Conservation (phyloP, 2,888 invertebrate species). For the Trichopoda pennipes region DNA sequence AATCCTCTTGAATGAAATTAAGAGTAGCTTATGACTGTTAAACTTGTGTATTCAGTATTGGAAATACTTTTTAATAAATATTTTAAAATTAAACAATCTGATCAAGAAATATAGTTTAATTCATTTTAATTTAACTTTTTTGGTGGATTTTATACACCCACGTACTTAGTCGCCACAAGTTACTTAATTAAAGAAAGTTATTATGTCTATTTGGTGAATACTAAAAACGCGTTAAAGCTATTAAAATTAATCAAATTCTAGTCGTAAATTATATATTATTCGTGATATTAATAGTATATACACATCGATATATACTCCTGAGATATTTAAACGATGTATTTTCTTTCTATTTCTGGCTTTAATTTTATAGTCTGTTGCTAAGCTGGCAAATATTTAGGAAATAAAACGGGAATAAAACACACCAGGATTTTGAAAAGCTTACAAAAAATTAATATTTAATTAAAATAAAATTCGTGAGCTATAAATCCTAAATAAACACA, state of each 20-base stretch:
- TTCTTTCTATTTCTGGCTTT: conserved; percentile 19
- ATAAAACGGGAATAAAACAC: neutral
- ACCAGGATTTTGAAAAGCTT: conserved; percentile 39
- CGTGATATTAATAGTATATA: neutral
- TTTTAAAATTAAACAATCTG: too few relatives aligned
- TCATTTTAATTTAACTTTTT: too few relatives aligned
- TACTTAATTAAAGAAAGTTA: too few relatives aligned
- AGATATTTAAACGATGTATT: conserved; percentile 21
- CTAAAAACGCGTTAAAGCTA: conserved; percentile 2
- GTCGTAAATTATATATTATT: conserved; percentile 6
- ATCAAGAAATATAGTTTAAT: too few relatives aligned
- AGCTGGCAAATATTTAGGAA: conserved; percentile 34
- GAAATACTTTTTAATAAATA: too few relatives aligned
- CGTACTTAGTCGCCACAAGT: too few relatives aligned
- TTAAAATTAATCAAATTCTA: conserved; percentile 26
- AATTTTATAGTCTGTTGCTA: conserved; percentile 26
- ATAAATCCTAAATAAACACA: neutral
- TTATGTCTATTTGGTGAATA: too few relatives aligned
- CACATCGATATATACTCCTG: neutral
- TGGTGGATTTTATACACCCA: too few relatives aligned
- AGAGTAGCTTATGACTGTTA: too few relatives aligned
- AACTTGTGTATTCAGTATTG: too few relatives aligned
- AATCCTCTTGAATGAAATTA: too few relatives aligned
- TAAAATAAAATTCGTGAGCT: conserved; percentile 47
- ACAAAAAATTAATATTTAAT: conserved; percentile 64